Evolutionary conservation across 2,113 vertebrate species (phyloP).

Genomic region (Falco punctatus): DNA sequence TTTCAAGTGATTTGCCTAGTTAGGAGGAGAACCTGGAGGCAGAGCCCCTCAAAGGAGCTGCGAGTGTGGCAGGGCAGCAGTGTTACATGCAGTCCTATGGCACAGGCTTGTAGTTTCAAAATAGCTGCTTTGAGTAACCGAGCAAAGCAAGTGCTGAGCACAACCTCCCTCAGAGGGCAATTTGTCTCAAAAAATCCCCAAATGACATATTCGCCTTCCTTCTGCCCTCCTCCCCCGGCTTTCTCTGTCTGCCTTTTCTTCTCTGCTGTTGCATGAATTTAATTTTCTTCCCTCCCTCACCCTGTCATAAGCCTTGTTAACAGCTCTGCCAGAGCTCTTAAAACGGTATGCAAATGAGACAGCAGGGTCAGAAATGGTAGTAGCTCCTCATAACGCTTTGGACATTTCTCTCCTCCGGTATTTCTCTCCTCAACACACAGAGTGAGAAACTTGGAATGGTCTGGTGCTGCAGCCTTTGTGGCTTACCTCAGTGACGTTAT

Average conservation of each 20-base stretch:
- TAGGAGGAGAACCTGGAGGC: not conserved
- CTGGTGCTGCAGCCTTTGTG: not conserved
- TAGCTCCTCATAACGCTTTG: not conserved
- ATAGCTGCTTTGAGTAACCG: not conserved
- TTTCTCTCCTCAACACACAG: not conserved
- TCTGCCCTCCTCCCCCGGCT: not conserved
- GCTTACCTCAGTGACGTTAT: not conserved
- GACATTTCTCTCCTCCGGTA: not conserved
- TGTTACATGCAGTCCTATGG: not conserved
- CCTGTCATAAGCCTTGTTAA: not conserved
- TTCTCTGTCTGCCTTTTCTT: not conserved
- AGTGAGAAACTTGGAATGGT: not conserved
- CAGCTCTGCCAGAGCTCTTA: not conserved
- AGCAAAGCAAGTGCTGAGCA: not conserved
- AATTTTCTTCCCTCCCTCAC: not conserved
- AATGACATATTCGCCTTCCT: rapidly evolving
- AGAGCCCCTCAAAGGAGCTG: not conserved
- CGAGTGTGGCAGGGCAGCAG: not conserved
- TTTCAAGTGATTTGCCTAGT: not conserved
- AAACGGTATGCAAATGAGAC: not conserved
- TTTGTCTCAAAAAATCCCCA: not conserved
- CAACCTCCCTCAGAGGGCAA: not conserved
- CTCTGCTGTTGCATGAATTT: not conserved
- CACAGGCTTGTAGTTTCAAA: not conserved
- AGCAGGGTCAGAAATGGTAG: not conserved